These are phyloP conservation scores for Hybognathus amarus DNA, from an alignment of 2,797 vertebrate species.

Conservation along the genomic window DNA sequence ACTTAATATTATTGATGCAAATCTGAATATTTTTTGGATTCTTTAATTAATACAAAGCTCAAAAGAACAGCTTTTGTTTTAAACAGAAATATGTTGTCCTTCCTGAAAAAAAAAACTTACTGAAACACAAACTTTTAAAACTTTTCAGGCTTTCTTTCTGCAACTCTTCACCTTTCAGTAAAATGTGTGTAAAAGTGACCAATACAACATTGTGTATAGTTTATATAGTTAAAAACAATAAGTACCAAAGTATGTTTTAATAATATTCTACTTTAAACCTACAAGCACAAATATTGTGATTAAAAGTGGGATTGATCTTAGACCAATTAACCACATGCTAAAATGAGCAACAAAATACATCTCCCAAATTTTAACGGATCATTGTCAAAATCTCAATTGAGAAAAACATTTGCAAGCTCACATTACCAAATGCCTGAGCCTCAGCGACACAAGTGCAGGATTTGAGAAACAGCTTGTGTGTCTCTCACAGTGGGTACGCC, in stretches of 20 bases:
- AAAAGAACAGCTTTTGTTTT: neutral
- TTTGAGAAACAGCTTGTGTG: slow-evolving; percentile 34
- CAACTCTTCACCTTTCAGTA: neutral
- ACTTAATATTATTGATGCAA: neutral
- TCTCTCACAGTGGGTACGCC: slow-evolving; percentile 22
- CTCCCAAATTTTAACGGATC: slow-evolving; percentile 7
- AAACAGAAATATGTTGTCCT: neutral
- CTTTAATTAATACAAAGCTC: neutral
- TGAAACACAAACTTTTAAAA: neutral
- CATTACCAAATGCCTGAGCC: slow-evolving; percentile 33
- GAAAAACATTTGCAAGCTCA: slow-evolving; percentile 31
- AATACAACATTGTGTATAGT: neutral
- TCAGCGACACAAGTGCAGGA: slow-evolving; percentile 33
- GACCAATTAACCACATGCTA: neutral
- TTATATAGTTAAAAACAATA: neutral
- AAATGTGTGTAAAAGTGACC: neutral
- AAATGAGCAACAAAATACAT: slow-evolving; percentile 1
- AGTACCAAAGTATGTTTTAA: neutral
- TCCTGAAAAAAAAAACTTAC: neutral
- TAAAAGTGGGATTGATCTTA: slow-evolving; percentile 9
- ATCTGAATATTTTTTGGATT: neutral
- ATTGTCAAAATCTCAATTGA: neutral
- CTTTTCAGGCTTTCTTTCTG: neutral
- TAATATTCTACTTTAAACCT: neutral
- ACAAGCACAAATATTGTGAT: neutral